Conservation (phyloP, 2,113 vertebrate species). For the Taurulus bubalis region DNA sequence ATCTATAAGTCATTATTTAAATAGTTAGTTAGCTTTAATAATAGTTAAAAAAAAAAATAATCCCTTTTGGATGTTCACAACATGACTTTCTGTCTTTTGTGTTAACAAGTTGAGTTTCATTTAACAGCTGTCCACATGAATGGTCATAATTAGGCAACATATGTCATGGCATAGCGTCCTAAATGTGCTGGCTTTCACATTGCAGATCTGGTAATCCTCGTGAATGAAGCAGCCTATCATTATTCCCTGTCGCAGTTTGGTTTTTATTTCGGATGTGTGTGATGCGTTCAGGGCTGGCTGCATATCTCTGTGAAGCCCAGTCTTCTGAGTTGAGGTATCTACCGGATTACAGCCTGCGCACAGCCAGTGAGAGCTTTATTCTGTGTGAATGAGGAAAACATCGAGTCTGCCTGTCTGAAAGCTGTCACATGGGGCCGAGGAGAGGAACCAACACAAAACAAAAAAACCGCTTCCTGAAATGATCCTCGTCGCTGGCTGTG, state of each 20-base stretch:
- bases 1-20: no score
- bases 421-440: slow-evolving; percentile 80
- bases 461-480: slow-evolving; percentile 82
- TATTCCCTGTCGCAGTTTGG: neutral
- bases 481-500: slow-evolving; percentile 57
- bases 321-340: slow-evolving; percentile 59
- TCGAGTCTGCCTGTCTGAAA: slow-evolving; percentile 51
- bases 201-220: neutral
- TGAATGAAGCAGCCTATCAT: neutral
- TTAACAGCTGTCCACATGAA: neutral
- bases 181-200: neutral
- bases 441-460: slow-evolving; percentile 24
- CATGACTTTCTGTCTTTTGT: neutral
- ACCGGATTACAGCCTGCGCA: slow-evolving; percentile 53
- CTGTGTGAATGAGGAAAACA: slow-evolving; percentile 75
- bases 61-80: neutral
- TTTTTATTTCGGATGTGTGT: neutral
- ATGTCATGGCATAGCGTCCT: neutral
- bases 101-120: neutral
- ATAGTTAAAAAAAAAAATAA: neutral
- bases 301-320: slow-evolving; percentile 57
- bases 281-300: slow-evolving; percentile 9
- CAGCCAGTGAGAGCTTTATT: slow-evolving; percentile 49
- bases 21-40: no score
- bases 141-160: neutral